Evolutionary conservation across 1,140 invertebrate species (phyloP).

Genomic region (Nephotettix cincticeps): DNA sequence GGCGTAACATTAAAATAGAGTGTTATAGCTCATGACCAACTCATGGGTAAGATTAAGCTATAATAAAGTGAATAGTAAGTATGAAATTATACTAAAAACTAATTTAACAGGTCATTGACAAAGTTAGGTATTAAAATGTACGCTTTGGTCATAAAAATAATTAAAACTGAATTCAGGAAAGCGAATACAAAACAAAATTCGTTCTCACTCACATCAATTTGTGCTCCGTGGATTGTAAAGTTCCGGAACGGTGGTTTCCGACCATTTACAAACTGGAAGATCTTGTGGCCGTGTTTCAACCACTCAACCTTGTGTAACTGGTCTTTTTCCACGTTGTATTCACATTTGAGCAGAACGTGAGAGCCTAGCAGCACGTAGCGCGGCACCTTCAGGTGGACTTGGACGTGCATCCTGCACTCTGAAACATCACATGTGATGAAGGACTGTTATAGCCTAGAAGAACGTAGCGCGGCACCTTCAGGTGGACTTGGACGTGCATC

Average conservation of each 20-base stretch:
- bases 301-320: slow-evolving; percentile 60
- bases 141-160: no score
- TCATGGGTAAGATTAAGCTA: no score
- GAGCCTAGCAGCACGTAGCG: slow-evolving; percentile 48
- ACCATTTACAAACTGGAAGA: slow-evolving; percentile 74
- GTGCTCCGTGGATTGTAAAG: slow-evolving; percentile 61
- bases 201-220: slow-evolving; percentile 63
- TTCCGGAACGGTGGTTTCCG: slow-evolving; percentile 69
- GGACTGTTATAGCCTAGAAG: slow-evolving; percentile 45
- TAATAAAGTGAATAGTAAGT: no score
- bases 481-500: slow-evolving; percentile 21
- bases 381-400: slow-evolving; percentile 39
- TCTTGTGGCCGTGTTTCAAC: slow-evolving; percentile 69
- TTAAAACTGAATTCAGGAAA: no score
- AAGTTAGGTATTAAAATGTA: no score
- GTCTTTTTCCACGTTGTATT: slow-evolving; percentile 48
- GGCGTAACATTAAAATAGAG: no score
- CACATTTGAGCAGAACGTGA: slow-evolving; percentile 48
- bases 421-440: slow-evolving; percentile 36
- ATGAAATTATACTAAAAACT: no score
- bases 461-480: slow-evolving; percentile 47
- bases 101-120: no score
- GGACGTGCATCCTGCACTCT: slow-evolving; percentile 25
- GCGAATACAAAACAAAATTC: no score
- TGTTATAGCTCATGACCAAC: no score